Percentiles rank a stretch among this genome's conserved stretches.
Conservation (phyloP, 1,140 invertebrate species). For the Coelopa frigida region DNA sequence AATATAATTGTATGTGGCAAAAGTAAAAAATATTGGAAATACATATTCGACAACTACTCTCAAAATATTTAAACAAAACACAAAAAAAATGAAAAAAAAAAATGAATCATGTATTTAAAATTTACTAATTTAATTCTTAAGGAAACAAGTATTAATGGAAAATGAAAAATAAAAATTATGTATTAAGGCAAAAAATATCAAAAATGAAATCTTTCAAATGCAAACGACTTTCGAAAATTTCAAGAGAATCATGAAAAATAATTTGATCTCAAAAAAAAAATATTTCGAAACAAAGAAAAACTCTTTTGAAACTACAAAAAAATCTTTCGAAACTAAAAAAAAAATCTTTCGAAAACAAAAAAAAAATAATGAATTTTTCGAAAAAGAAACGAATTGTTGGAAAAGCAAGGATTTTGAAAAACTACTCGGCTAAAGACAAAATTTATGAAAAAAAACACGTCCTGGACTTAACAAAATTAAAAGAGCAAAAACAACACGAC, state of each 20-base stretch:
- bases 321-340: not conserved
- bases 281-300: not conserved
- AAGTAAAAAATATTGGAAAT: slow-evolving; percentile 2
- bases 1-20: slow-evolving; percentile 2
- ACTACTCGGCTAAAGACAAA: slow-evolving; percentile 8
- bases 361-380: not conserved
- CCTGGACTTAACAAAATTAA: slow-evolving; percentile 4
- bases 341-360: slow-evolving; percentile 1
- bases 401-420: slow-evolving; percentile 1
- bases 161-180: not conserved
- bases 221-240: not conserved
- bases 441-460: slow-evolving; percentile 5
- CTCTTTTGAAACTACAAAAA: not conserved
- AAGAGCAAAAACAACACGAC: slow-evolving; percentile 1
- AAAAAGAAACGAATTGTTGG: not conserved
- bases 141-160: not conserved
- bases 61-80: too few species aligned
- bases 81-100: not conserved
- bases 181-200: not conserved
- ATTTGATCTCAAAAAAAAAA: not conserved
- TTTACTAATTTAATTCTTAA: slow-evolving; percentile 6
- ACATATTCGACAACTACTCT: slow-evolving; percentile 6
- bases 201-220: not conserved
- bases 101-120: not conserved
- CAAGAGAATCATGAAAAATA: slow-evolving; percentile 1